Evolutionary conservation across 2,797 vertebrate species (phyloP), one percentile per base, ranked within the genome.

Genomic region (Hybognathus amarus): DNA sequence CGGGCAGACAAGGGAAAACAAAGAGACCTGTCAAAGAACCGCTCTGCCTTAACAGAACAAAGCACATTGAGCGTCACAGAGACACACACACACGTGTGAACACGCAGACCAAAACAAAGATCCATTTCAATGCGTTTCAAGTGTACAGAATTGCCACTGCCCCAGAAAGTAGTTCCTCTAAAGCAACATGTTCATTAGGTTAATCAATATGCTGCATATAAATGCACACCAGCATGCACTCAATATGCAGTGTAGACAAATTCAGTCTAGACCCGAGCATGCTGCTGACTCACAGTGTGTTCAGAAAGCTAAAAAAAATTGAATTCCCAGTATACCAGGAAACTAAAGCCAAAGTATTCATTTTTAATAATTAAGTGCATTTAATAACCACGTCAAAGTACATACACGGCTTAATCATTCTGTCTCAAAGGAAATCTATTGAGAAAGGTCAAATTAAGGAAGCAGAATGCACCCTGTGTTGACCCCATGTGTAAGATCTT

Each of bases 281-380:
- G 42, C 74, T 87, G 86, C 85, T 87, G 86, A 88, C 89, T 86
- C 87, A 85, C 71, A 69, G 47, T 73, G 85, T 86, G 79, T 82
- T 70, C 81, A 78, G 33, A 78, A 42, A 52, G 45, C 30, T n/a
- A 45, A 15, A 40, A 47, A 77, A 52, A 24, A 30, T 8, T 36
- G 45, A 45, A 85, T 82, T 42, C 74, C 30, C 42, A 7, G 24
- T 54, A 9, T 38, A 36, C n/a, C 17, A n/a, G n/a, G 33, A 66
- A 18, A 54, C 30, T 33, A 42, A 42, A 63, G 22, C n/a, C 68
- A 56, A n/a, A 47, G 33, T 52, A 27, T 74, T 52, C 1, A 22
- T 36, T 30, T 80, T 22, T 59, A 4, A 54, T 24, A 30, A 59
- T 30, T 27, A 33, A 77, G 47, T 36, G 63, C 33, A 36, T 24